A percentile compares a stretch with the other conserved stretches of the same genome.
Conservation (phyloP, 92 coral and sea anemone species). For the Porites lobata region DNA sequence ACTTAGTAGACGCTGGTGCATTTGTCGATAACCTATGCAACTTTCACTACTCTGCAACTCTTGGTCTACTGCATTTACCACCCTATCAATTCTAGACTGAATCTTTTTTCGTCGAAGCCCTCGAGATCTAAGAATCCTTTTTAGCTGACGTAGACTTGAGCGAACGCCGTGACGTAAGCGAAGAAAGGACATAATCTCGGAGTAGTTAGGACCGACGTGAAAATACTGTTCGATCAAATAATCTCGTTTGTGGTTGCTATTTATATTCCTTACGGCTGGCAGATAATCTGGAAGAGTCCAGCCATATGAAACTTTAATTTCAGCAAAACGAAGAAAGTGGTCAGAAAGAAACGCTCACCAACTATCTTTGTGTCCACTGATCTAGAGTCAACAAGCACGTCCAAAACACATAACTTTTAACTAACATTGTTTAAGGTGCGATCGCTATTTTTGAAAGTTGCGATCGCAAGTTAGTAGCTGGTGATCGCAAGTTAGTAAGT, state of each 20-base stretch:
- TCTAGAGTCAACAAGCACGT: slow-evolving; percentile 32
- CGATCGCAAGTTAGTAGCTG: no score
- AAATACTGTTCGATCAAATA: slow-evolving; percentile 2
- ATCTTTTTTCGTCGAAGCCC: slow-evolving; percentile 37
- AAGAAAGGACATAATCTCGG: slow-evolving; percentile 41
- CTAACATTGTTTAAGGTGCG: neutral
- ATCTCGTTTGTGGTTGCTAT: no score
- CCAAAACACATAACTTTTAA: slow-evolving; percentile 30
- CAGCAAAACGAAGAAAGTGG: slow-evolving; percentile 32
- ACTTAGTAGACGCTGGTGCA: neutral
- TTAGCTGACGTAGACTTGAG: slow-evolving; percentile 42
- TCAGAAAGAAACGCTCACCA: slow-evolving; percentile 35
- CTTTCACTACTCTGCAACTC: slow-evolving; percentile 19
- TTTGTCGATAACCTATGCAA: slow-evolving; percentile 9
- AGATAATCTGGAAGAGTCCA: slow-evolving; percentile 6
- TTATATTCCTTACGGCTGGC: no score
- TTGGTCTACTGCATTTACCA: slow-evolving; percentile 25
- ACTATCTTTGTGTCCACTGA: slow-evolving; percentile 36
- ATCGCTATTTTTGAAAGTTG: neutral
- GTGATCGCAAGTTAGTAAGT: no score
- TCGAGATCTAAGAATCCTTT: slow-evolving; percentile 9
- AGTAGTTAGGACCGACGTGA: slow-evolving; percentile 28
- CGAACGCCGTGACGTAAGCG: slow-evolving; percentile 15
- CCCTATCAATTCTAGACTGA: slow-evolving; percentile 25
- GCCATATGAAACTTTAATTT: slow-evolving; percentile 33